Conservation (phyloP, 2,797 vertebrate genomes). For the Limosa lapponica region DNA sequence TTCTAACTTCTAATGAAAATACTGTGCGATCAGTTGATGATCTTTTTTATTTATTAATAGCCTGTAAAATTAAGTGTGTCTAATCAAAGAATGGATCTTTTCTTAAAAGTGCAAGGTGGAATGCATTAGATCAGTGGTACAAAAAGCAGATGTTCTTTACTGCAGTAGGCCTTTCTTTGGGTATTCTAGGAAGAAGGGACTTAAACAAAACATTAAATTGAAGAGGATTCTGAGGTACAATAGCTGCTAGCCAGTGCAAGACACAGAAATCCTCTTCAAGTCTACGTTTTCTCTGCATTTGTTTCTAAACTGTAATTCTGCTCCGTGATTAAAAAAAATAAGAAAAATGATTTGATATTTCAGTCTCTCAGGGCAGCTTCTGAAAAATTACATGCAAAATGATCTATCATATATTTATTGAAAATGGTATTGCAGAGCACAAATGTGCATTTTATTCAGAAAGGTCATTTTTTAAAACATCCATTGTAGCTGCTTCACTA, state of each 20-base stretch:
- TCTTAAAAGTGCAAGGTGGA: conserved; percentile 63
- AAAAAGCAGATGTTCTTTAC: conserved; percentile 59
- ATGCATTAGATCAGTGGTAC: conserved; percentile 43
- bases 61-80: conserved; percentile 67
- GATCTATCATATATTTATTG: conserved; percentile 38
- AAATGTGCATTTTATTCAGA: conserved; percentile 35
- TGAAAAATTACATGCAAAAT: conserved; percentile 43
- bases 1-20: conserved; percentile 54
- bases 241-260: conserved; percentile 26
- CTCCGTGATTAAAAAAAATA: not conserved
- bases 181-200: conserved; percentile 17
- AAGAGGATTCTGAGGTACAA: conserved; percentile 45
- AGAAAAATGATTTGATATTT: conserved; percentile 20
- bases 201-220: conserved; percentile 64
- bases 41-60: conserved; percentile 62
- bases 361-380: not conserved
- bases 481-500: conserved; percentile 54
- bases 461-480: conserved; percentile 62
- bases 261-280: conserved; percentile 6
- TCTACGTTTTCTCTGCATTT: conserved; percentile 27
- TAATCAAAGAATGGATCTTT: conserved; percentile 58
- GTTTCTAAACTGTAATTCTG: conserved; percentile 53
- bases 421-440: conserved; percentile 16
- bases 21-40: conserved; percentile 24
- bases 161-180: conserved; percentile 50